Evolutionary conservation across 2,113 vertebrate genomes (phyloP), one percentile per base, ranked within the genome.

Genomic region (Tricholaema leucomelas): DNA sequence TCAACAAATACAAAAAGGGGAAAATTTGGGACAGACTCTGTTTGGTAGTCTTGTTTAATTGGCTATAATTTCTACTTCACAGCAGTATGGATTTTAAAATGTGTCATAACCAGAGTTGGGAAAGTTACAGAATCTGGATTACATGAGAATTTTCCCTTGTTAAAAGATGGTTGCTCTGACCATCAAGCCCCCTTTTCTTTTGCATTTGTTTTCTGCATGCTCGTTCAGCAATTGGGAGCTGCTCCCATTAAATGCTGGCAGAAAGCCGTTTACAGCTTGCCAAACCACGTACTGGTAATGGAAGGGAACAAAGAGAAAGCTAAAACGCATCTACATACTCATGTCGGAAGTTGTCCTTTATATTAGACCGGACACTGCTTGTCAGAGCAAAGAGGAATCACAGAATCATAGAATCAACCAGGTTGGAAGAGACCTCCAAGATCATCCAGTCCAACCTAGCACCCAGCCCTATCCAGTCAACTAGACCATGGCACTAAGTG

Each of bases 21-120:
- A 95, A 95, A 93, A 89, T 65, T 95, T 89, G 87, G 92, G 89
- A 95, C 87, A 91, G 85, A 82, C 79, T 93, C 87, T 95, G 92
- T 93, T 95, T 96, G 92, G 89, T 93, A 89, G 79, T 85, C 87
- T 92, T 93, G 87, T 94, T 96, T 96, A 96, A 95, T 95, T 92
- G 61, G 69, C 93, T 94, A n/a, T 95, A 94, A 96, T 94, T 96
- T 96, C 92, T 91, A 66, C 81, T 95, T 91, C 92, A 87, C 65
- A 67, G 88, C 74, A 93, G 91, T 70, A 93, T 83, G 72, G 81
- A 80, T 94, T 94, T 95, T 85, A 93, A 93, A 94, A 90, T 54
- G 63, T 81, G 81, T 88, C 88, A 81, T 93, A 95, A 95, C 86
- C 78, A 91, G 93, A 93, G 89, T 50, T 91, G 60, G 79, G 75